Conservation (phyloP, 1,140 invertebrate genomes). For the Samia ricini region DNA sequence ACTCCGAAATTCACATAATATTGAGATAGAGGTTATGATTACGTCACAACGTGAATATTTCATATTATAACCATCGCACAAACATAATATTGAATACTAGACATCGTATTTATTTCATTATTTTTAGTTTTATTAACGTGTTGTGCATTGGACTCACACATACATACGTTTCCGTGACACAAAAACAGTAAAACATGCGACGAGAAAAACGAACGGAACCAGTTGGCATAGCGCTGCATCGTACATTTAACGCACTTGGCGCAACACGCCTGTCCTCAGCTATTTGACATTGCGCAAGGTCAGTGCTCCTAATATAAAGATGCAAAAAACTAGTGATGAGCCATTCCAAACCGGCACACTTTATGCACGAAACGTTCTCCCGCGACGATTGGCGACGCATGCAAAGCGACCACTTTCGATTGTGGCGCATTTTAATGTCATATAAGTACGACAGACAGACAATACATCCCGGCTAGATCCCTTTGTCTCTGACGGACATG, state of each 20-base stretch:
- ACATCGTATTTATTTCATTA: neutral
- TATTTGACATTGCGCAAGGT: constrained; percentile 77
- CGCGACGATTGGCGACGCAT: constrained; percentile 42
- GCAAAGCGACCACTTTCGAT: constrained; percentile 66
- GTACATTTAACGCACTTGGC: constrained; percentile 32
- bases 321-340: constrained; percentile 56
- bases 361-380: constrained; percentile 52
- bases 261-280: constrained; percentile 51
- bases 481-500: constrained; percentile 31
- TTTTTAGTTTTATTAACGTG: neutral
- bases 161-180: constrained; percentile 27
- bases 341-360: constrained; percentile 22
- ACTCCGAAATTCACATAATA: too few species aligned
- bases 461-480: constrained; percentile 17
- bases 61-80: neutral
- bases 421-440: constrained; percentile 51
- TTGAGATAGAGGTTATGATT: too few species aligned
- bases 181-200: constrained; percentile 29
- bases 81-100: neutral
- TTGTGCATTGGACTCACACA: neutral
- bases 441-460: constrained; percentile 19
- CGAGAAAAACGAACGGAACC: constrained; percentile 39
- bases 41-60: neutral
- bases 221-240: constrained; percentile 54
- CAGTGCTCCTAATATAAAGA: constrained; percentile 76